Conservation (phyloP, 2,797 vertebrate genomes). For the Avahi laniger region DNA sequence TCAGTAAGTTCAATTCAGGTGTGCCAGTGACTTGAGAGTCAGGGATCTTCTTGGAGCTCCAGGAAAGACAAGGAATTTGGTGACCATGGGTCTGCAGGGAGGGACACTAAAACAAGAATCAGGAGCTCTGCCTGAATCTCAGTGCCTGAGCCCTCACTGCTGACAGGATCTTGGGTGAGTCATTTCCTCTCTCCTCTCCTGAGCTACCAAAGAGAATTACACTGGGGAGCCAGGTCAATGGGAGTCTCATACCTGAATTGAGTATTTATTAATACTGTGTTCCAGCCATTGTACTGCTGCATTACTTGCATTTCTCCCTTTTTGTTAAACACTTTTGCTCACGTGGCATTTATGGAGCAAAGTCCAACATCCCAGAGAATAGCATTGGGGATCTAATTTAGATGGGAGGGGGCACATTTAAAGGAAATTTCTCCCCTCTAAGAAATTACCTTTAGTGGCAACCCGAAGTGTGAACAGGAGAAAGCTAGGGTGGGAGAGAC, state of each 20-base stretch:
- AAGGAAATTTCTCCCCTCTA: background rate
- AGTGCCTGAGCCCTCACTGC: background rate
- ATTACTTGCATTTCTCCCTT: background rate
- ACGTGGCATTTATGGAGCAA: background rate
- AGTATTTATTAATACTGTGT: background rate
- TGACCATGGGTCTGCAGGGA: background rate
- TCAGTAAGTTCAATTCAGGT: background rate
- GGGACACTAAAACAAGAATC: background rate
- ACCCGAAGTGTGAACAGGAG: background rate
- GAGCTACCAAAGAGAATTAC: background rate
- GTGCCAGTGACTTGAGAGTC: background rate
- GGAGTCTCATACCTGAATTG: background rate
- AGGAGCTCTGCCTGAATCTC: background rate
- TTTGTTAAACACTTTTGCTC: background rate
- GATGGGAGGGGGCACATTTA: background rate
- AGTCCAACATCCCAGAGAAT: background rate
- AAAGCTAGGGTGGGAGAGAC: background rate
- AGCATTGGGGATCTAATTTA: background rate
- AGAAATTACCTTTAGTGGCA: background rate
- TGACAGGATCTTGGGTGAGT: background rate
- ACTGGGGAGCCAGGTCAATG: background rate
- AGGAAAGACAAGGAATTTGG: background rate
- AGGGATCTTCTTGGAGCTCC: background rate
- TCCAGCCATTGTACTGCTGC: background rate
- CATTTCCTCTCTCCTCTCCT: background rate